Percentiles rank a stretch among this genome's conserved stretches.
Conservation (phyloP, 2,113 vertebrate species). For the Carettochelys insculpta region DNA sequence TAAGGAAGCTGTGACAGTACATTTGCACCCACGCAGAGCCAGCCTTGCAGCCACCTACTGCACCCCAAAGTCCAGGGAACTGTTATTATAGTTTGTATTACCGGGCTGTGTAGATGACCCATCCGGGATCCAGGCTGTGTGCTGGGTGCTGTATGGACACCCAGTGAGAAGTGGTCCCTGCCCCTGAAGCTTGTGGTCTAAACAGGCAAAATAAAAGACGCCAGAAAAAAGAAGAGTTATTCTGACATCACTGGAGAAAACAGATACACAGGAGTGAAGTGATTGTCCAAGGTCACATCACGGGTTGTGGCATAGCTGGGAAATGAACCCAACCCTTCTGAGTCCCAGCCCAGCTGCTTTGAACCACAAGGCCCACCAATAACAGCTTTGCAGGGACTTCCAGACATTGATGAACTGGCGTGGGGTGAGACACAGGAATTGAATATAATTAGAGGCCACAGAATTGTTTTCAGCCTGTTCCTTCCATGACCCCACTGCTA, state of each 20-base stretch:
- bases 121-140: accelerated
- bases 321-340: not conserved
- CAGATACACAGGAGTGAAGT: not conserved
- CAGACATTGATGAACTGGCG: not conserved
- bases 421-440: accelerated
- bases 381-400: not conserved
- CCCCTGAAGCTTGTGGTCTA: accelerated
- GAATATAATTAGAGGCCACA: not conserved
- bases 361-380: accelerated
- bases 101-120: not conserved
- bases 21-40: not conserved
- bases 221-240: not conserved
- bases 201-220: accelerated
- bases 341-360: not conserved
- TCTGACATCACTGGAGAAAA: accelerated
- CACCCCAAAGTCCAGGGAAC: not conserved
- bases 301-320: not conserved
- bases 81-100: accelerated
- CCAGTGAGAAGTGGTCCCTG: not conserved
- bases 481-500: not conserved
- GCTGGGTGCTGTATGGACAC: not conserved
- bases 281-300: not conserved
- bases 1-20: not conserved
- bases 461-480: not conserved
- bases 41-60: not conserved